Evolutionary conservation across 2,113 vertebrate species (phyloP).

Genomic region (Macroglossus sobrinus): DNA sequence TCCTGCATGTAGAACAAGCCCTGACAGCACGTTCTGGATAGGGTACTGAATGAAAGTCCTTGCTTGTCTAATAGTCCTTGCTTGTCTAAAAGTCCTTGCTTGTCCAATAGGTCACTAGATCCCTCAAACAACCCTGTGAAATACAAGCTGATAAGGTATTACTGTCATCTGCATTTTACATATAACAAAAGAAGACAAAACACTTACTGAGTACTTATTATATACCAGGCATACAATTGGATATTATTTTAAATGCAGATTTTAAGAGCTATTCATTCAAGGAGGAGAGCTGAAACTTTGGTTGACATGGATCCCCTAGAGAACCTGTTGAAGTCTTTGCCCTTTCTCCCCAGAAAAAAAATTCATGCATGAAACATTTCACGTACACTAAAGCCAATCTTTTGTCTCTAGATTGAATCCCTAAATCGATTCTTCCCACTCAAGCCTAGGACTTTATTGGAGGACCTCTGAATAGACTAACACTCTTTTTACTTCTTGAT

Average conservation of each 20-base stretch:
- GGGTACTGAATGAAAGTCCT: neutral
- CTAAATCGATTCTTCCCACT: neutral
- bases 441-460: neutral
- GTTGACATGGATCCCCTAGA: neutral
- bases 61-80: neutral
- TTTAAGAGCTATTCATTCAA: conserved; percentile 41
- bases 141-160: neutral
- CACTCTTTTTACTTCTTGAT: neutral
- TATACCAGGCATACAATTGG: neutral
- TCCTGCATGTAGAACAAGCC: neutral
- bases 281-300: neutral
- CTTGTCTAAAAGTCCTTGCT: neutral
- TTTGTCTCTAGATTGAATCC: neutral
- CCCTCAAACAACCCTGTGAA: neutral
- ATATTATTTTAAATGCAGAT: conserved; percentile 39
- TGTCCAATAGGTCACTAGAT: neutral
- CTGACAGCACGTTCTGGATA: neutral
- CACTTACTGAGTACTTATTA: neutral
- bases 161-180: neutral
- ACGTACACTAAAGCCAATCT: neutral
- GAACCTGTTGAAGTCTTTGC: neutral
- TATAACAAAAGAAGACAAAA: neutral
- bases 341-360: neutral
- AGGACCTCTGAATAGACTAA: neutral
- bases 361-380: neutral